These are phyloP conservation scores for Diachasma alloeum DNA, from an alignment of 1,140 invertebrate genomes.

Conservation along the genomic window DNA sequence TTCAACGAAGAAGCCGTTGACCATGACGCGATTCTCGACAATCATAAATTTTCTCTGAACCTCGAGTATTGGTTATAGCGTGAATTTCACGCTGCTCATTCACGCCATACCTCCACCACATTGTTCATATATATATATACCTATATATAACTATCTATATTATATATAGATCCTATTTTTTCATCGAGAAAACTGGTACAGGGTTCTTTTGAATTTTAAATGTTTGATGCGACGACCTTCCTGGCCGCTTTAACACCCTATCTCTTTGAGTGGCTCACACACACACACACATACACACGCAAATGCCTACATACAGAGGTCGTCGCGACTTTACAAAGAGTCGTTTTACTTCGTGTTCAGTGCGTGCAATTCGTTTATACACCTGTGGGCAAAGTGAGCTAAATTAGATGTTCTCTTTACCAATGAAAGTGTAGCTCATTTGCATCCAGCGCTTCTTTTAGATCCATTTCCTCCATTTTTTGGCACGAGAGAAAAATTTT, in stretches of 20 bases:
- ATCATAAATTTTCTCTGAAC: conserved; percentile 9
- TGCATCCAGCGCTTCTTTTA: background rate
- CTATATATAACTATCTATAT: background rate
- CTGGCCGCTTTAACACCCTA: background rate
- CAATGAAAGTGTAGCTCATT: background rate
- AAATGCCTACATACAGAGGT: background rate
- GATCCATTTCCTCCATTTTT: background rate
- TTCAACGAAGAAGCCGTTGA: conserved; percentile 20
- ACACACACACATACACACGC: background rate
- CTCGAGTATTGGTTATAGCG: background rate
- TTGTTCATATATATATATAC: background rate
- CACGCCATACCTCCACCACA: background rate
- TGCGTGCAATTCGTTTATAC: conserved; percentile 11
- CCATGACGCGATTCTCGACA: background rate
- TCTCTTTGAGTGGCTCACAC: background rate
- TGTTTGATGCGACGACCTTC: background rate
- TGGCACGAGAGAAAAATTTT: background rate
- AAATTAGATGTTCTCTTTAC: conserved; percentile 5
- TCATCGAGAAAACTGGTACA: background rate
- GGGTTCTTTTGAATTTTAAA: background rate
- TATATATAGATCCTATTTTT: background rate
- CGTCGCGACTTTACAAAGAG: background rate
- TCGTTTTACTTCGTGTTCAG: background rate
- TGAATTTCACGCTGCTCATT: background rate
- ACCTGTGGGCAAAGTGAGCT: background rate